These are phyloP conservation scores for Sclerodermus sp. DNA, from an alignment of 2,888 invertebrate species.

Conservation along the genomic window DNA sequence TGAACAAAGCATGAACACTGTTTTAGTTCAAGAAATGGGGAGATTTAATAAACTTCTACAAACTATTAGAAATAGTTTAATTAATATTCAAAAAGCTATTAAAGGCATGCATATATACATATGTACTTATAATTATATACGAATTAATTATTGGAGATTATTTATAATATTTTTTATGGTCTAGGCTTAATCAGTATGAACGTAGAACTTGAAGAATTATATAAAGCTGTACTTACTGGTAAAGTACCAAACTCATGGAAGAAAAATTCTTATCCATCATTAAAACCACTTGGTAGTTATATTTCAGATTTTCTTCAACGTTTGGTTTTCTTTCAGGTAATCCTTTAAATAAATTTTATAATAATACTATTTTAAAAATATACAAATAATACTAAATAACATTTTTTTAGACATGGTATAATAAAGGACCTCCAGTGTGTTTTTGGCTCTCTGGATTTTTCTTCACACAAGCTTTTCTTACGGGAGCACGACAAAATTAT, in stretches of 20 bases:
- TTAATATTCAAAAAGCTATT: constrained; percentile 83
- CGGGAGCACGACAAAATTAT: constrained; percentile 92
- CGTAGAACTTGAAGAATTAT: constrained; percentile 80
- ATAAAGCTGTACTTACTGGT: constrained; percentile 80
- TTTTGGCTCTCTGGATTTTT: constrained; percentile 96
- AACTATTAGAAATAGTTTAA: constrained; percentile 75
- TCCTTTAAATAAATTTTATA: neutral
- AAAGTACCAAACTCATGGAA: constrained; percentile 86
- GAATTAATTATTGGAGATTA: neutral
- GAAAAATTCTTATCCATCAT: constrained; percentile 84
- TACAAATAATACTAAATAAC: no score
- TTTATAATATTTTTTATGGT: constrained; percentile 9
- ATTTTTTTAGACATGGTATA: constrained; percentile 73
- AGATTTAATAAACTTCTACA: constrained; percentile 74
- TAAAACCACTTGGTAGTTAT: constrained; percentile 89
- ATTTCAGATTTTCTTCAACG: constrained; percentile 81
- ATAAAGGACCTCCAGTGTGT: constrained; percentile 75
- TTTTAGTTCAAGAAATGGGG: constrained; percentile 83
- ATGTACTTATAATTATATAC: neutral
- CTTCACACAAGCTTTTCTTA: constrained; percentile 94
- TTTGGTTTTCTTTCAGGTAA: constrained; percentile 82
- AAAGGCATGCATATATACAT: constrained; percentile 66
- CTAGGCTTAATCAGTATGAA: constrained; percentile 86
- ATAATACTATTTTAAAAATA: no score
- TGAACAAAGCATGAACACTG: constrained; percentile 91